Conservation (phyloP, 2,797 vertebrate species). For the Hoplostethus atlanticus region DNA sequence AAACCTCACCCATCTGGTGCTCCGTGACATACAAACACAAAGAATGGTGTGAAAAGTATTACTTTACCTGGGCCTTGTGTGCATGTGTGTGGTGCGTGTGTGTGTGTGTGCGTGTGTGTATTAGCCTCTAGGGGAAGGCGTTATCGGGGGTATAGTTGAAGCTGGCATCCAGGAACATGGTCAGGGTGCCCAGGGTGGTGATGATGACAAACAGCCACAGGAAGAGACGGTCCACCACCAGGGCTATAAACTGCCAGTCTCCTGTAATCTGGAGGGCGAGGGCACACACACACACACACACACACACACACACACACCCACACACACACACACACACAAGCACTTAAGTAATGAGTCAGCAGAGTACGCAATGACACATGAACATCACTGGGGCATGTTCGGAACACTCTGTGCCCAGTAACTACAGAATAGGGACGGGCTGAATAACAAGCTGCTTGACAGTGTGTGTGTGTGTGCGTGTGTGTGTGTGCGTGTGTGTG, state of each 20-base stretch:
- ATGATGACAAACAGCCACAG: constrained; percentile 87
- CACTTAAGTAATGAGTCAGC: constrained; percentile 51
- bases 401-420: constrained; percentile 34
- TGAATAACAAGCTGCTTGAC: constrained; percentile 31
- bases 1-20: too few relatives aligned
- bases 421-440: neutral
- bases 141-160: constrained; percentile 86
- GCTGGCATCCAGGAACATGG: constrained; percentile 87
- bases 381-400: constrained; percentile 38
- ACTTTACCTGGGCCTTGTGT: too few relatives aligned
- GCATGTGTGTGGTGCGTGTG: constrained; percentile 17
- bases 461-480: neutral
- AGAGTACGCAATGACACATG: constrained; percentile 42
- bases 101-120: constrained; percentile 9
- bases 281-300: neutral
- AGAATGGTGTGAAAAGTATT: too few relatives aligned
- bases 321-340: constrained; percentile 19
- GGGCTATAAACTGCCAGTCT: constrained; percentile 87
- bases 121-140: constrained; percentile 77
- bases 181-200: constrained; percentile 85
- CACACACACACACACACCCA: constrained; percentile 36
- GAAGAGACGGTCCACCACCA: constrained; percentile 87
- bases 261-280: constrained; percentile 79
- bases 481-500: constrained; percentile 7
- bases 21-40: too few relatives aligned